Evolutionary conservation across 2,797 vertebrate species (phyloP).

Genomic region (Oreortyx pictus): DNA sequence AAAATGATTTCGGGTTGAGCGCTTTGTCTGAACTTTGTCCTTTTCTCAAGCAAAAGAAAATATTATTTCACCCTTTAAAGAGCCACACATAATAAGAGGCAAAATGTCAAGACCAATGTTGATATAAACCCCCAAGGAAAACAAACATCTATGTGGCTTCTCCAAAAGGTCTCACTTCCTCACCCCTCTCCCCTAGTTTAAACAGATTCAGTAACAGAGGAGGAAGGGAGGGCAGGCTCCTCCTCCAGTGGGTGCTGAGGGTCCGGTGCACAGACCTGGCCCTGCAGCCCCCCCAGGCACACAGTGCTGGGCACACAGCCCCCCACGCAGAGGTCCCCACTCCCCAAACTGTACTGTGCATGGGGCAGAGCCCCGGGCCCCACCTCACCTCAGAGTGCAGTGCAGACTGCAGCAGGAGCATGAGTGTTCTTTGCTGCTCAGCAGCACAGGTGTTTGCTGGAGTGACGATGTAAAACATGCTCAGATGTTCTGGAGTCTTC

Average conservation of each 20-base stretch:
- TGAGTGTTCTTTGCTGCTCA: background rate
- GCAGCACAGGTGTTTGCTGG: rapidly evolving
- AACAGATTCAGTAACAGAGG: slow-evolving; percentile 71
- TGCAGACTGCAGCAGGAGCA: rapidly evolving
- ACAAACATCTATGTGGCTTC: slow-evolving; percentile 84
- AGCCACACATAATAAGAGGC: slow-evolving; percentile 85
- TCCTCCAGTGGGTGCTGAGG: background rate
- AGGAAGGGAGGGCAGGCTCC: slow-evolving; percentile 27
- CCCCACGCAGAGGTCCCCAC: too few species aligned
- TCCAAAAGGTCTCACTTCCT: slow-evolving; percentile 77
- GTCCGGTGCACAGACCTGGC: background rate
- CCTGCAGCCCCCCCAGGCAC: background rate
- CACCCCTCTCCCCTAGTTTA: slow-evolving; percentile 78
- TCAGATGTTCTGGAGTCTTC: rapidly evolving
- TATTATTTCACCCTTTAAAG: slow-evolving; percentile 87
- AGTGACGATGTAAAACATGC: too few species aligned
- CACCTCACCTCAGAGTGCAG: rapidly evolving
- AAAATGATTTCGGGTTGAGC: slow-evolving; percentile 79
- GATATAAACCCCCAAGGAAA: slow-evolving; percentile 85
- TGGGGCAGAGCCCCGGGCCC: rapidly evolving
- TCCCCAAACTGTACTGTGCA: background rate
- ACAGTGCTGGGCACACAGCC: too few species aligned
- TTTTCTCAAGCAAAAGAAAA: slow-evolving; percentile 86
- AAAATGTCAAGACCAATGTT: slow-evolving; percentile 86
- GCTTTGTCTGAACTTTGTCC: slow-evolving; percentile 82